Evolutionary conservation across 2,797 vertebrate species (phyloP).

Genomic region (Sebastiscus albofasciatus): DNA sequence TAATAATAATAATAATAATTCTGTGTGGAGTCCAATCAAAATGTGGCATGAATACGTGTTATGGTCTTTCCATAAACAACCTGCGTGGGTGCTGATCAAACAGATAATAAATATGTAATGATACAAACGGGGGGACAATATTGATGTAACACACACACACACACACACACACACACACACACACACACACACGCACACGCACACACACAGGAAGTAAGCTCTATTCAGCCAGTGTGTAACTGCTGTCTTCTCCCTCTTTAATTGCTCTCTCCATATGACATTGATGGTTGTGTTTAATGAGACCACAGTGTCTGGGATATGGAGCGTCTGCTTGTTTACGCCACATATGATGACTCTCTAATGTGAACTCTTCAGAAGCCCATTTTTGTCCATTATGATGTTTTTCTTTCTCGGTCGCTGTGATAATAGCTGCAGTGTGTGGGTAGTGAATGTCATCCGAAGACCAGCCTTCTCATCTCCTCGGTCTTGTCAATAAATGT

Average conservation of each 20-base stretch:
- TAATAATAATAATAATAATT: not conserved
- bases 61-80: not conserved
- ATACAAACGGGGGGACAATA: constrained; percentile 15
- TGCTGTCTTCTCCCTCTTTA: constrained; percentile 20
- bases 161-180: not conserved
- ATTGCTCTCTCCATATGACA: constrained; percentile 28
- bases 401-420: constrained; percentile 6
- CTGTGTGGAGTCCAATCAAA: not conserved
- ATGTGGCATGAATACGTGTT: not conserved
- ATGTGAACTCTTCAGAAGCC: constrained; percentile 5
- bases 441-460: not conserved
- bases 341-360: not conserved
- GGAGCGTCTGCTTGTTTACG: constrained; percentile 44
- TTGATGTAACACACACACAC: not conserved
- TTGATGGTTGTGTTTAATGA: constrained; percentile 30
- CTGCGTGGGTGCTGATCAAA: constrained; percentile 9
- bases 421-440: not conserved
- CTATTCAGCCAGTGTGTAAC: constrained; percentile 13
- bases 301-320: constrained; percentile 8
- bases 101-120: not conserved
- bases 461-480: not conserved
- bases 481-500: not conserved
- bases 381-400: constrained; percentile 2
- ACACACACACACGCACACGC: not conserved
- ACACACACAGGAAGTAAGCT: not conserved